A percentile compares a stretch with the other conserved stretches of the same genome.
phyloP scores from a whole-genome alignment of 1,140 invertebrate genomes.

The Hydropsyche tenuis region DNA sequence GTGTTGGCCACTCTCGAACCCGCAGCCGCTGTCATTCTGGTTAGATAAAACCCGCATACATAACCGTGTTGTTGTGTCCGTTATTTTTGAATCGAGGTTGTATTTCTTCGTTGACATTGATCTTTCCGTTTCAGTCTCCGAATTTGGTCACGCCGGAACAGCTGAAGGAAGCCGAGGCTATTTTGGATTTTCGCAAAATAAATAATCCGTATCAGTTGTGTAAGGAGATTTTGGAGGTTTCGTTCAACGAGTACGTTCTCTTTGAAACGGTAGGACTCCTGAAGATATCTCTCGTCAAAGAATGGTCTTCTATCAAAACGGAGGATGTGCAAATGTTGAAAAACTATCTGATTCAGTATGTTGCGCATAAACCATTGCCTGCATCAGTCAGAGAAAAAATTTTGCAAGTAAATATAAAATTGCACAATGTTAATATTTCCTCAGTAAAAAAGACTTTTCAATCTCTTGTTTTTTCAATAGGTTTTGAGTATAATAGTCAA shows the following conservation, averaged over 20 bases:
- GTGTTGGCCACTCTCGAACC: conserved; percentile 3
- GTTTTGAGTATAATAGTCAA: conserved; percentile 74
- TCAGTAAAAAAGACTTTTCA: no score
- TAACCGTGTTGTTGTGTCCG: no score
- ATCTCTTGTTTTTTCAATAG: background rate
- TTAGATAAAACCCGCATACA: background rate
- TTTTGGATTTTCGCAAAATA: conserved; percentile 81
- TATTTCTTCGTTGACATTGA: background rate
- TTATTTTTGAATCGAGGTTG: background rate
- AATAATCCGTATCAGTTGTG: conserved; percentile 84
- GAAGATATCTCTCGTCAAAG: conserved; percentile 81
- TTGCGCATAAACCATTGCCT: conserved; percentile 69
- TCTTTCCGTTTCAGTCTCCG: conserved; percentile 71
- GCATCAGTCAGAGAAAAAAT: conserved; percentile 72
- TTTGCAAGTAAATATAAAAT: conserved; percentile 69
- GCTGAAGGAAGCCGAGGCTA: conserved; percentile 76
- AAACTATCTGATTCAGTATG: conserved; percentile 80
- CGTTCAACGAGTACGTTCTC: conserved; percentile 80
- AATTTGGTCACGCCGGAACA: conserved; percentile 80
- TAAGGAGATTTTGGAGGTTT: conserved; percentile 80
- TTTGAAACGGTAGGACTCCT: conserved; percentile 88
- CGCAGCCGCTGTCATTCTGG: background rate
- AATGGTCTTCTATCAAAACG: conserved; percentile 76
- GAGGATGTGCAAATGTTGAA: conserved; percentile 75
- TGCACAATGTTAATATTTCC: background rate